phyloP scores from a whole-genome alignment of 2,888 invertebrate genomes.

The Tigriopus californicus region DNA sequence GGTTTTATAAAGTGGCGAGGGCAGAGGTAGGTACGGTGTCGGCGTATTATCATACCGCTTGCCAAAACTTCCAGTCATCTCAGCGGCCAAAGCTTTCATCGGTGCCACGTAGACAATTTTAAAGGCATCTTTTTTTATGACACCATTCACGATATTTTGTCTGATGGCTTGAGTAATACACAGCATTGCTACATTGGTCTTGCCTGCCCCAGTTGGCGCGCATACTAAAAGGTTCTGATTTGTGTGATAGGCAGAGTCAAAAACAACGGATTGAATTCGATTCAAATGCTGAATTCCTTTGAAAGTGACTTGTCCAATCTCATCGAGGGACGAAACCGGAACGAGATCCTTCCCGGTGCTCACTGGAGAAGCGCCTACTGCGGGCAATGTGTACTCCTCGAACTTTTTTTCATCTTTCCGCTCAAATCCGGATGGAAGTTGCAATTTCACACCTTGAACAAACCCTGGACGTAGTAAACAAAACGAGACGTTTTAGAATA shows the following conservation, averaged over 20 bases:
- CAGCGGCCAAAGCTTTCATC: slow-evolving; percentile 96
- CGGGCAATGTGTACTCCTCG: slow-evolving; percentile 70
- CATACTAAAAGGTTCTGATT: slow-evolving; percentile 94
- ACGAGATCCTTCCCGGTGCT: slow-evolving; percentile 44
- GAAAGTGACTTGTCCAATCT: slow-evolving; percentile 74
- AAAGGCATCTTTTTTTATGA: slow-evolving; percentile 73
- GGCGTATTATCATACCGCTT: slow-evolving; percentile 26
- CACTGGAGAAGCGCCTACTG: slow-evolving; percentile 40
- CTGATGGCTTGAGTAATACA: slow-evolving; percentile 77
- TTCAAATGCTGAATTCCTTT: slow-evolving; percentile 68
- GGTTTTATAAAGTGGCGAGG: too few relatives aligned
- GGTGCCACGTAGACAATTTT: slow-evolving; percentile 98
- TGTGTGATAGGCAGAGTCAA: slow-evolving; percentile 78
- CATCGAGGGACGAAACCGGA: slow-evolving; percentile 41
- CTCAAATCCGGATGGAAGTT: slow-evolving; percentile 56
- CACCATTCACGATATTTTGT: slow-evolving; percentile 51
- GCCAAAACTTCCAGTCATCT: slow-evolving; percentile 90
- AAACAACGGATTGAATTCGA: slow-evolving; percentile 87
- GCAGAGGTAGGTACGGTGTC: too few relatives aligned
- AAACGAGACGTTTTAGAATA: slow-evolving; percentile 15
- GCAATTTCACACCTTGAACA: slow-evolving; percentile 54
- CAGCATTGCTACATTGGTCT: slow-evolving; percentile 92
- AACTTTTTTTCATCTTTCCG: slow-evolving; percentile 51
- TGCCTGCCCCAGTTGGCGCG: slow-evolving; percentile 97
- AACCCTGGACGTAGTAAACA: slow-evolving; percentile 37